Base-by-base conservation (phyloP, 1,140 invertebrate genomes). In the Dendrolimus punctatus region DNA sequence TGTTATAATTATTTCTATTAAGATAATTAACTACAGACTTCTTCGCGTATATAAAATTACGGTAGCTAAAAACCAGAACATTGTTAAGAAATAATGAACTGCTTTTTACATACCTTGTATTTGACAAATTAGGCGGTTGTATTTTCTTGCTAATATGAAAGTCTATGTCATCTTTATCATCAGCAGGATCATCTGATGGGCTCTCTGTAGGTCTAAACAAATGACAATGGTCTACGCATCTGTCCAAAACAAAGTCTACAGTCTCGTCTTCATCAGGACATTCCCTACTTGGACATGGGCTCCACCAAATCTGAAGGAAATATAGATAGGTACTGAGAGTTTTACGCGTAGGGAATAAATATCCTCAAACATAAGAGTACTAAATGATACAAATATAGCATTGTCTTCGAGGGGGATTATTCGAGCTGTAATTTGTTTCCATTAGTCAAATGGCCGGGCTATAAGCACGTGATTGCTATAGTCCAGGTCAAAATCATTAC, bases 241-340 rank as follows among this genome's bases (percentile, higher is more conserved):
- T 88, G 61, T 92, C 90, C 40, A 94, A 80, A 5, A 92, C 90
- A 59, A 94, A 88, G 67, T 92, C 90, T n/a, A 93, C 77, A 68
- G 76, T 76, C 41, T 92, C 90, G 60, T 92, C 91, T 55, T 92
- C 90, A 64, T 92, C 91, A 4, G 92, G 92, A 76, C 92, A 94
- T 78, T 93, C 92, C 49, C 92, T 83, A 62, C 91, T 93, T 0
- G 92, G 91, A 64, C 92, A 93, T 0, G 92, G 92, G 70, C 92
- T 93, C 92, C 92, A 94, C 92, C 92, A 94, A 38, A 93, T 90
- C 91, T 92, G 64, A 47, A 63, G 62, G 10, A 10, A 46, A 42
- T 6, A 57, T 40, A 39, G 40, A 48, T 6, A 6, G n/a, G 23
- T 23, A 23, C 23, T 23, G 23, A 23, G 23, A 23, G 3, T 43